phyloP scores from a whole-genome alignment of 2,797 vertebrate genomes.

The Chrysocyon brachyurus region DNA sequence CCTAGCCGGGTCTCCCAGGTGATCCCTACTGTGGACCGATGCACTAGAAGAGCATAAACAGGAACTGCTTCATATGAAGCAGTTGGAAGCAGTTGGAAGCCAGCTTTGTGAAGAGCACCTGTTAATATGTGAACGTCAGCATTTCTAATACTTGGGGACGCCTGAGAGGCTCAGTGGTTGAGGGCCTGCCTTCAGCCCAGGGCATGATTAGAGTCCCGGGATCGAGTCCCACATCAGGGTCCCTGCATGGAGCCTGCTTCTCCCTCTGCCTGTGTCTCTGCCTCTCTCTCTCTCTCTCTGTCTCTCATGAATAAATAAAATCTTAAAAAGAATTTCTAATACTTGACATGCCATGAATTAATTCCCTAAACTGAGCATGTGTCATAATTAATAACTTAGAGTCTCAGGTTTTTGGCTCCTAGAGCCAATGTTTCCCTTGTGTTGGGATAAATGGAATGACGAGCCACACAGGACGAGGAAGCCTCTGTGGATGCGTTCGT shows the following conservation, averaged over 20 bases:
- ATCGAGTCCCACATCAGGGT: too few relatives aligned
- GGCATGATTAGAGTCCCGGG: too few relatives aligned
- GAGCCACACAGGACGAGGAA: not conserved
- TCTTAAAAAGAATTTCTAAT: too few relatives aligned
- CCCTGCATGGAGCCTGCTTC: too few relatives aligned
- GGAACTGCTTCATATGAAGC: not conserved
- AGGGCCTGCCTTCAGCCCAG: too few relatives aligned
- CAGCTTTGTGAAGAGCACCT: not conserved
- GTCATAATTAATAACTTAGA: not conserved
- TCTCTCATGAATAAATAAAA: too few relatives aligned
- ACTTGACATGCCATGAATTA: not conserved
- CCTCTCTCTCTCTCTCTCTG: too few relatives aligned
- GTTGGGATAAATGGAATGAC: not conserved
- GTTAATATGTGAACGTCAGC: not conserved
- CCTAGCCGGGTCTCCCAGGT: not conserved
- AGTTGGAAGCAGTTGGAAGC: not conserved
- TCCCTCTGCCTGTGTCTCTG: too few relatives aligned
- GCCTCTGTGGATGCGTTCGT: not conserved
- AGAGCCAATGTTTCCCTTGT: not conserved
- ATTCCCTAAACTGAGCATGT: not conserved
- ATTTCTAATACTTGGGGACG: not conserved
- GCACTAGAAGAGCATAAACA: not conserved
- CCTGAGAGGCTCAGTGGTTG: too few relatives aligned
- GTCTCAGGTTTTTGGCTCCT: not conserved
- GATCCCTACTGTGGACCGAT: rapidly evolving